These are phyloP conservation scores for Abscondita cerata DNA, from an alignment of 2,888 invertebrate species.

Conservation along the genomic window DNA sequence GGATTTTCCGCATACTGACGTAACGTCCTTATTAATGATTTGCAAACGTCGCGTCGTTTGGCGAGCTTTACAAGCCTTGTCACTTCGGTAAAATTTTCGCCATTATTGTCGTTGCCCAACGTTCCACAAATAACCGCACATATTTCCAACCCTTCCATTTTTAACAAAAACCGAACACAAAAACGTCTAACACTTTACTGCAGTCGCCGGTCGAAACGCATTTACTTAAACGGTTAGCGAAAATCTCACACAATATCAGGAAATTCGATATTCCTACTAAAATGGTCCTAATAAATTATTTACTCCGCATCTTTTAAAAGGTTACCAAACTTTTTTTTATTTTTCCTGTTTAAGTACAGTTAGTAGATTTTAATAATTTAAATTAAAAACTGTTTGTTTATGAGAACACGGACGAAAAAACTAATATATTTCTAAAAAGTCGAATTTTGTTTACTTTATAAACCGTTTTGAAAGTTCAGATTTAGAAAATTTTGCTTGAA, in stretches of 20 bases:
- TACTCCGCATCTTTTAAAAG: too few relatives aligned
- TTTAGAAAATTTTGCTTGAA: too few relatives aligned
- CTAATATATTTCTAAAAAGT: too few relatives aligned
- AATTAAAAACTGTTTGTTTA: too few relatives aligned
- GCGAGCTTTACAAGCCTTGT: conserved; percentile 13
- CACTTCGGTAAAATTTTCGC: conserved; percentile 17
- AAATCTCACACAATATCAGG: conserved; percentile 13
- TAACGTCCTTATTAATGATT: conserved; percentile 21
- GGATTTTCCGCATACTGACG: conserved; percentile 11
- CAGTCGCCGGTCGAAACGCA: conserved; percentile 9
- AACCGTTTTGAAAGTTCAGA: too few relatives aligned
- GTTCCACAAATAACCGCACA: conserved; percentile 10
- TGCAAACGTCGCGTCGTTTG: conserved; percentile 13
- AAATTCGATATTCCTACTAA: conserved; percentile 22
- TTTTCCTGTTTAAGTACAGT: too few relatives aligned
- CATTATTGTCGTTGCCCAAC: conserved; percentile 12
- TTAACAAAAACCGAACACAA: conserved; percentile 7
- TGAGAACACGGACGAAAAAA: too few relatives aligned
- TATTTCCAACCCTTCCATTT: conserved; percentile 5
- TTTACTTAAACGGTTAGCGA: conserved; percentile 10
- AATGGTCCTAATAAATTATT: too few relatives aligned
- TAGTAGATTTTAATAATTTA: too few relatives aligned
- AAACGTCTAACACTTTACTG: conserved; percentile 14
- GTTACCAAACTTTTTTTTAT: too few relatives aligned
- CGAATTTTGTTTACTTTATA: too few relatives aligned